Evolutionary conservation across 1,140 invertebrate genomes (phyloP), one percentile per base, ranked within the genome.

Genomic region (Drosophila virilis): DNA sequence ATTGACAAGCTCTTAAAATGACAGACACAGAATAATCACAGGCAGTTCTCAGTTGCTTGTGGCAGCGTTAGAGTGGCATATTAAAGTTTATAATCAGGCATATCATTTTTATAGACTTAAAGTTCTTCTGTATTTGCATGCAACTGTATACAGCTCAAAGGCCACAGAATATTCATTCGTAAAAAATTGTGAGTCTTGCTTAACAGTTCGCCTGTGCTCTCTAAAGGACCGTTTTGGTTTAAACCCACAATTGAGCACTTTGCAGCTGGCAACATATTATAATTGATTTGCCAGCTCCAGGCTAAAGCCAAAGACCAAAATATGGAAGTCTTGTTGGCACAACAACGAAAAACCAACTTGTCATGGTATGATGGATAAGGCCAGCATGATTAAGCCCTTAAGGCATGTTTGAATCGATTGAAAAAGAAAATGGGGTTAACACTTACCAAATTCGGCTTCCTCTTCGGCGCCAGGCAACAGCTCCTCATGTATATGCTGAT

Each of bases 391-490:
- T 52, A 13, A 52, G 46, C 15, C 43, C 35, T 42, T 52, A 15
- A 33, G 32, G 22, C 6, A n/a, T 10, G 42, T 33, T 45, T 37
- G 35, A 52, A 10, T 48, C 17, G 33, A 64, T 70, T 32, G n/a
- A 1, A 13, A n/a, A 32, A 15, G 32, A 10, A 42, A 45, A 54
- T 54, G 45, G 45, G 6, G 9, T 46, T 37, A n/a, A 10, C 2
- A 65, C 83, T 88, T 66, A 88, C 83, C 83, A 37, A 86, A 86
- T n/a, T 86, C 83, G 2, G 83, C 83, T 38, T 88, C 83, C 66
- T 88, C 83, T 40, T 89, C 80, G 38, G 83, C 83, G 7, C 83
- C 83, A 4, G 83, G 83, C 77, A 88, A 51, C 10, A 88, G 42
- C 52, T 88, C 77, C 46, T 79, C 37, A 13, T 72, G 83, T 33